phyloP scores from a whole-genome alignment of 1,140 invertebrate genomes.

The Trypoxylus dichotomus region DNA sequence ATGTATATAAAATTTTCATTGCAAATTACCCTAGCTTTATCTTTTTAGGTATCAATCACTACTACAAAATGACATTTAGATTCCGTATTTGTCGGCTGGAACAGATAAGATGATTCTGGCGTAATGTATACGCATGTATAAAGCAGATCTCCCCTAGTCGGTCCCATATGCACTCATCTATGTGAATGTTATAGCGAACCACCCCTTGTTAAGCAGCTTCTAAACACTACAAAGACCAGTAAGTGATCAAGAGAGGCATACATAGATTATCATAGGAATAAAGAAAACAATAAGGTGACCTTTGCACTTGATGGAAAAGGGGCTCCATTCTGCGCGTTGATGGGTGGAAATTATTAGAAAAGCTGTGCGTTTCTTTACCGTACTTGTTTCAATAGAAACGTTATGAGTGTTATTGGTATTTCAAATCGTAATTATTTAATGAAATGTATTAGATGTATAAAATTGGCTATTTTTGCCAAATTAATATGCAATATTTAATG shows the following conservation, averaged over 20 bases:
- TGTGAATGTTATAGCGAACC: not conserved
- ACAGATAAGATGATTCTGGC: not conserved
- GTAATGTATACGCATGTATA: not conserved
- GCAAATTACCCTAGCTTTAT: no score
- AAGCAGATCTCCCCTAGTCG: not conserved
- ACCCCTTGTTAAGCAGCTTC: slow-evolving; percentile 5
- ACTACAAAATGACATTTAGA: not conserved
- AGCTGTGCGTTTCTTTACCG: not conserved
- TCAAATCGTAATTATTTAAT: no score
- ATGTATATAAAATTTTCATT: no score
- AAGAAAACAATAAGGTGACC: slow-evolving; percentile 12
- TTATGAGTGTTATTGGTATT: no score
- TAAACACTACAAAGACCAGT: slow-evolving; percentile 7
- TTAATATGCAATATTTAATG: no score
- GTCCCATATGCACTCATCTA: slow-evolving; percentile 23
- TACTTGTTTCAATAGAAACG: no score
- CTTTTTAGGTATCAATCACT: no score
- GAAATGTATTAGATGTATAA: no score
- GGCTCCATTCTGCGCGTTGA: not conserved
- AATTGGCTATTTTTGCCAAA: no score
- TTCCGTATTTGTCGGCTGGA: not conserved
- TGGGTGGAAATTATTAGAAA: slow-evolving; percentile 1
- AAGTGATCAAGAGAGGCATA: slow-evolving; percentile 11
- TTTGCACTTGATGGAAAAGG: not conserved
- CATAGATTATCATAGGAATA: not conserved